phyloP scores from a whole-genome alignment of 2,888 invertebrate genomes.

The Agriopis leucophaearia region DNA sequence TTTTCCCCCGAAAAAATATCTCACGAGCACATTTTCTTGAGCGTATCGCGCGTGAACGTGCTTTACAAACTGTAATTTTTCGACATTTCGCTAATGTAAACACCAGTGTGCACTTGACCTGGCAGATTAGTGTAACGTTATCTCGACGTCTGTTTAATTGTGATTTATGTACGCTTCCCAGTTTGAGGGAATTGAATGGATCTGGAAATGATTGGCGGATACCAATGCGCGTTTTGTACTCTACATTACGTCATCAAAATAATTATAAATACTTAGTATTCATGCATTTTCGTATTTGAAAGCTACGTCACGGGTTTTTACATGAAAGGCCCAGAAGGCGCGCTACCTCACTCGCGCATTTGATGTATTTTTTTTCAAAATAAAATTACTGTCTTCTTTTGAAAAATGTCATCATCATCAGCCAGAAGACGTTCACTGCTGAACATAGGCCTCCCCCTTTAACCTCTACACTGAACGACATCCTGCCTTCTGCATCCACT shows the following conservation, averaged over 20 bases:
- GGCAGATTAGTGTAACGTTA: constrained; percentile 66
- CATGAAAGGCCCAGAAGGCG: no score
- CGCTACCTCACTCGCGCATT: no score
- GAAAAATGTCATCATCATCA: no score
- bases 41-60: constrained; percentile 57
- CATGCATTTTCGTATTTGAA: no score
- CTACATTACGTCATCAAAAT: neutral
- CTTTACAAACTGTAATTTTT: constrained; percentile 74
- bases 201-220: neutral
- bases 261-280: no score
- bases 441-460: no score
- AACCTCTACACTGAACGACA: no score
- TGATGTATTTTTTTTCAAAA: no score
- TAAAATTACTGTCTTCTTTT: no score
- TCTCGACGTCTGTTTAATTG: constrained; percentile 25
- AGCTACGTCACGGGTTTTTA: no score
- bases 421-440: no score
- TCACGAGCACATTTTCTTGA: constrained; percentile 47
- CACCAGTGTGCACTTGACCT: constrained; percentile 77
- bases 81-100: constrained; percentile 77
- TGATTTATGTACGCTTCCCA: constrained; percentile 39
- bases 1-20: constrained; percentile 42
- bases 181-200: constrained; percentile 1
- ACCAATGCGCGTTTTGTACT: neutral
- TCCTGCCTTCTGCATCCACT: no score